Evolutionary conservation across 92 coral and sea anemone genomes (phyloP).

Genomic region (Nematostella vectensis): DNA sequence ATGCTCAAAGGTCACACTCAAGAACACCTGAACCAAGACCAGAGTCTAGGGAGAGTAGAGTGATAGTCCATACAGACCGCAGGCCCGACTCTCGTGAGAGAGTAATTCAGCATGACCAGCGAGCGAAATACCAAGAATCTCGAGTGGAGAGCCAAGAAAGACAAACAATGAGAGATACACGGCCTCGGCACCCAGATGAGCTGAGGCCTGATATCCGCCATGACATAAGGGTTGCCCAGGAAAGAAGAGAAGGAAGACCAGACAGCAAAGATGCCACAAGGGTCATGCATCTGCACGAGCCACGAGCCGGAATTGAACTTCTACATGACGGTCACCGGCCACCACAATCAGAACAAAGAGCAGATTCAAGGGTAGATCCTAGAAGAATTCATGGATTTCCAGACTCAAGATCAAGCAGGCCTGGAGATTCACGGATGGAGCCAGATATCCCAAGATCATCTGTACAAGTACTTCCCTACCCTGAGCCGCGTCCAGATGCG

Average conservation of each 20-base stretch:
- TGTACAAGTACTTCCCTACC: background rate
- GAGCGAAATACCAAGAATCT: conserved; percentile 12
- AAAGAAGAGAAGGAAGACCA: conserved; percentile 9
- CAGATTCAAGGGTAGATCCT: conserved; percentile 3
- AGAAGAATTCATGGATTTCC: conserved; percentile 6
- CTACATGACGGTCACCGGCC: background rate
- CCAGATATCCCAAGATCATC: background rate
- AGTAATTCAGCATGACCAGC: too few relatives aligned
- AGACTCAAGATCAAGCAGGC: conserved; percentile 2
- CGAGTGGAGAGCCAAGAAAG: conserved; percentile 1
- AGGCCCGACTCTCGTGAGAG: too few relatives aligned
- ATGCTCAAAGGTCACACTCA: conserved; percentile 1
- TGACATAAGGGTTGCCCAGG: background rate
- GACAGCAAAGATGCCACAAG: conserved; percentile 1
- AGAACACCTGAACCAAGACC: conserved; percentile 17
- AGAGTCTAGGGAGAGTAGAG: conserved; percentile 8
- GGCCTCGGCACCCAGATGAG: background rate
- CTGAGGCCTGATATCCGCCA: background rate
- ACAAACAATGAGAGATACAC: too few relatives aligned
- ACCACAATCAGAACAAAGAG: background rate
- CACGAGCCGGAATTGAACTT: background rate
- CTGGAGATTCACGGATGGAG: conserved; percentile 1
- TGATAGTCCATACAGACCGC: background rate
- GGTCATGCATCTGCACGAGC: background rate
- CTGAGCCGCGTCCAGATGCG: background rate